These are phyloP conservation scores for Zaprionus lachaisei DNA, from an alignment of 1,140 invertebrate species.

Conservation along the genomic window DNA sequence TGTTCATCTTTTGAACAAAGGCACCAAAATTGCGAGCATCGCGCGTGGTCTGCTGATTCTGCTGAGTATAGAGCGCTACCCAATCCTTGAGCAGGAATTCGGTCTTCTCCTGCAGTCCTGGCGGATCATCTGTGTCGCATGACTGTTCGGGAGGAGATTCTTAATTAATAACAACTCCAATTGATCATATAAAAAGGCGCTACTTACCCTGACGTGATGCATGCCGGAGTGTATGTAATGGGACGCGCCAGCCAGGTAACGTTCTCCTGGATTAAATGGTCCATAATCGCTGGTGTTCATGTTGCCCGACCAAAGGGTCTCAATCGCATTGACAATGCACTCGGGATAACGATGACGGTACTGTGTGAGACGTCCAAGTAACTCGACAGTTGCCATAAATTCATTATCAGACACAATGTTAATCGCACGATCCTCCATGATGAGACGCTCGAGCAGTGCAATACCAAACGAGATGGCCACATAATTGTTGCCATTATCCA, in stretches of 20 bases:
- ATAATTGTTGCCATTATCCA: slow-evolving; percentile 95
- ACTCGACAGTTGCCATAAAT: slow-evolving; percentile 93
- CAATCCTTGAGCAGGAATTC: slow-evolving; percentile 97
- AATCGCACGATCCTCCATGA: slow-evolving; percentile 93
- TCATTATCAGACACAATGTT: slow-evolving; percentile 93
- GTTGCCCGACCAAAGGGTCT: slow-evolving; percentile 89
- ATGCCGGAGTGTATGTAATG: slow-evolving; percentile 97
- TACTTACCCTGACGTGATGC: slow-evolving; percentile 89
- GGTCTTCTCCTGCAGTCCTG: slow-evolving; percentile 97
- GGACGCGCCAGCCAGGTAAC: slow-evolving; percentile 90
- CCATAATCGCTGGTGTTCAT: slow-evolving; percentile 86
- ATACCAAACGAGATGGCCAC: slow-evolving; percentile 95
- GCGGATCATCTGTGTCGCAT: slow-evolving; percentile 95
- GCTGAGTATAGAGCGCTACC: slow-evolving; percentile 93
- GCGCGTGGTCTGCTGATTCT: slow-evolving; percentile 89
- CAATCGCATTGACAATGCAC: slow-evolving; percentile 90
- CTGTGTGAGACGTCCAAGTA: slow-evolving; percentile 89
- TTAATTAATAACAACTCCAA: not conserved
- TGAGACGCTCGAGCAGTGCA: slow-evolving; percentile 94
- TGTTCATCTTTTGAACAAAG: slow-evolving; percentile 98
- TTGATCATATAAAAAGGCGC: slow-evolving; percentile 39
- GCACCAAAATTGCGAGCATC: slow-evolving; percentile 98
- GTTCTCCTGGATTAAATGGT: slow-evolving; percentile 87
- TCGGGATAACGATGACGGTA: slow-evolving; percentile 92
- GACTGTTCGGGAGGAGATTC: slow-evolving; percentile 79